Conservation (phyloP, 2,888 invertebrate genomes). For the Pristionchus maxplancki region DNA sequence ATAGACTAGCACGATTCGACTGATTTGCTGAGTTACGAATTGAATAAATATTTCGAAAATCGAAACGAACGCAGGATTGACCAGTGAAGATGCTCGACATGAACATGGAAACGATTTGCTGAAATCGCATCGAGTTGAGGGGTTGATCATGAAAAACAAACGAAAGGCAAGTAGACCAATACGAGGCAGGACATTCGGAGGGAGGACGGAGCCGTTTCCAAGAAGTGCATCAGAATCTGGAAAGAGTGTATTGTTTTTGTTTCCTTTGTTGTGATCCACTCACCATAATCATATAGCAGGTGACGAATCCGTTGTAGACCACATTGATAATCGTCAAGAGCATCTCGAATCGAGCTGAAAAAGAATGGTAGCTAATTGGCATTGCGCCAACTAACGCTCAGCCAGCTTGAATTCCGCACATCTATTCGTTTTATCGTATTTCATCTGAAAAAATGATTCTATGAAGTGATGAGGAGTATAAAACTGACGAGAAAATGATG, state of each 20-base stretch:
- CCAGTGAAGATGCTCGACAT: background rate
- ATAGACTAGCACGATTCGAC: background rate
- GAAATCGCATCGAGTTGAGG: background rate
- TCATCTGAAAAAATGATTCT: background rate
- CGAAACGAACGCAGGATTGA: background rate
- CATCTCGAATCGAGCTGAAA: background rate
- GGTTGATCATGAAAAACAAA: background rate
- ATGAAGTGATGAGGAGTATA: no score
- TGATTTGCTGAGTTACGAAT: no score
- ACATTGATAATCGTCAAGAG: background rate
- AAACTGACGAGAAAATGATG: background rate
- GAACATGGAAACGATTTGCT: background rate
- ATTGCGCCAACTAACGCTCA: background rate
- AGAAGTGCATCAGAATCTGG: background rate
- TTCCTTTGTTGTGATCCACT: no score
- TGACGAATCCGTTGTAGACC: background rate
- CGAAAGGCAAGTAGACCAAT: background rate
- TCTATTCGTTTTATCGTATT: background rate
- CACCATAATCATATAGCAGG: background rate
- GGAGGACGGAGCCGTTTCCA: background rate
- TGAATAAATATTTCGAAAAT: no score
- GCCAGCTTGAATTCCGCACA: background rate
- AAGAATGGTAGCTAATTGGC: background rate
- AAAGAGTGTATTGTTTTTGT: no score
- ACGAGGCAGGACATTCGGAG: slow-evolving; percentile 4